These are phyloP conservation scores for Solenopsis fugax DNA, from an alignment of 1,140 invertebrate genomes.

Conservation along the genomic window DNA sequence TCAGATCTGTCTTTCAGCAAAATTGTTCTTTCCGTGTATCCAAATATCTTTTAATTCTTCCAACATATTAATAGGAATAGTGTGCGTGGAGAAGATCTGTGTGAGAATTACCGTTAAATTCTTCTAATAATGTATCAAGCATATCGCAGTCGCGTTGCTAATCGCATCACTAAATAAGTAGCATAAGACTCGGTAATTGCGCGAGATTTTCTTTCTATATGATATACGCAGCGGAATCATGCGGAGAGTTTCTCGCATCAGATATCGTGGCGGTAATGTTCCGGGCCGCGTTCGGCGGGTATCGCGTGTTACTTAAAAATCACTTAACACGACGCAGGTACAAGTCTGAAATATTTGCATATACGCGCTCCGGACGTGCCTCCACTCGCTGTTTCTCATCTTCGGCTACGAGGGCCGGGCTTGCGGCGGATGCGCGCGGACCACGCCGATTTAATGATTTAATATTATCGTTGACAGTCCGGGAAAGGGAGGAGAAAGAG, in stretches of 20 bases:
- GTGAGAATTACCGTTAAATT: not conserved
- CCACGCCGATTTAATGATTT: slow-evolving; percentile 31
- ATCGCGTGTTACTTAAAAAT: slow-evolving; percentile 57
- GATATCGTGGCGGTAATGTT: slow-evolving; percentile 31
- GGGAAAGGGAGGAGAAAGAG: too few species aligned
- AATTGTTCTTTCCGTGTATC: not conserved
- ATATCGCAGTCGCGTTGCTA: not conserved
- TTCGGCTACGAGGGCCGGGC: not conserved
- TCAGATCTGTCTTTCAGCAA: too few species aligned
- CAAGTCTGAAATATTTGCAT: slow-evolving; percentile 38
- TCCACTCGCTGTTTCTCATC: slow-evolving; percentile 23
- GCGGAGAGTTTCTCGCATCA: slow-evolving; percentile 1
- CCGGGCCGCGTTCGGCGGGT: not conserved
- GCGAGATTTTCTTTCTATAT: not conserved
- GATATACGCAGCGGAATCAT: not conserved
- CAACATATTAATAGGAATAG: not conserved
- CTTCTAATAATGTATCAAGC: not conserved
- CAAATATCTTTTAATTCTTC: not conserved
- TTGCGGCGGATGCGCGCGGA: not conserved
- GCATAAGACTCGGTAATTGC: not conserved
- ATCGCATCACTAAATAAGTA: not conserved
- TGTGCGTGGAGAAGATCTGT: not conserved
- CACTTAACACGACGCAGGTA: slow-evolving; percentile 42
- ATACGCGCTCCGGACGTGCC: not conserved
- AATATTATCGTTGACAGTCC: slow-evolving; percentile 41